These are phyloP conservation scores for Cladopsammia gracilis DNA, from an alignment of 64 coral and sea anemone species.

Conservation along the genomic window DNA sequence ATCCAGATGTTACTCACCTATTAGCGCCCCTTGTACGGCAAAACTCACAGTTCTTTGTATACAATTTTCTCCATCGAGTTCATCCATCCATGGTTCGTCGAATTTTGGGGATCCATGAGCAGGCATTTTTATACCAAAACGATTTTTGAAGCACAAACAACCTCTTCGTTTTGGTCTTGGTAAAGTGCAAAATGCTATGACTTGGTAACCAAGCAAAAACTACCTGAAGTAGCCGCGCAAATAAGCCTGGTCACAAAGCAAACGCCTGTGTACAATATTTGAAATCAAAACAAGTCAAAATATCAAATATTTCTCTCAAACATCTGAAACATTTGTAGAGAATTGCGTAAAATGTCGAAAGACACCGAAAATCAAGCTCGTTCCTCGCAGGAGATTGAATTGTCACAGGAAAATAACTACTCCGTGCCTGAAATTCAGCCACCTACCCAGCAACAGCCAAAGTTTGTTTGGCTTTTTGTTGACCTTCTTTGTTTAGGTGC, in stretches of 20 bases:
- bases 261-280: too few species aligned
- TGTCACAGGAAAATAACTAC: neutral
- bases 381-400: neutral
- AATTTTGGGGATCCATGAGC: constrained; percentile 30
- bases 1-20: constrained; percentile 67
- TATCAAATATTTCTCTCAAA: too few species aligned
- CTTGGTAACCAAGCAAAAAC: too few species aligned
- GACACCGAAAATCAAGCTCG: neutral
- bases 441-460: neutral
- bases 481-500: constrained; percentile 69
- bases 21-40: constrained; percentile 81
- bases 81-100: constrained; percentile 82
- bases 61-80: constrained; percentile 90
- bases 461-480: constrained; percentile 23
- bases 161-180: neutral
- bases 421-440: constrained; percentile 4
- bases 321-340: too few species aligned
- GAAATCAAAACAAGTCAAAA: too few species aligned
- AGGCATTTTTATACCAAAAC: neutral
- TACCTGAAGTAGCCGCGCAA: neutral
- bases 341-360: neutral
- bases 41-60: constrained; percentile 82
- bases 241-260: too few species aligned
- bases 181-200: too few species aligned
- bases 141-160: neutral